Evolutionary conservation across 2,113 vertebrate genomes (phyloP).

Genomic region (Strix aluco): DNA sequence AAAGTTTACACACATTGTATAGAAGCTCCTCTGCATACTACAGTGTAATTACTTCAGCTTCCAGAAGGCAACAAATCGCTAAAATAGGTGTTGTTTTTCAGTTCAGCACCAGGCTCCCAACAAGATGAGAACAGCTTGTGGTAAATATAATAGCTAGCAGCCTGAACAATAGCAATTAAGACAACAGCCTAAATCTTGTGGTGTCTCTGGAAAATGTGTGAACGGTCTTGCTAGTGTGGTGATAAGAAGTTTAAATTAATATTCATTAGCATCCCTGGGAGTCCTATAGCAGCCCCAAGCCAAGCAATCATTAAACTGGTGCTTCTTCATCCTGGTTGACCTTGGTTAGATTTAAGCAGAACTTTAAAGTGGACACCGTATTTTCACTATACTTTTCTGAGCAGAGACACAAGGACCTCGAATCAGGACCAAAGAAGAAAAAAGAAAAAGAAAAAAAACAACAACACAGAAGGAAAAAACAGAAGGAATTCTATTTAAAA

Average conservation of each 20-base stretch:
- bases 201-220: constrained; percentile 35
- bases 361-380: neutral
- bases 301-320: neutral
- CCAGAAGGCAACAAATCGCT: neutral
- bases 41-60: constrained; percentile 14
- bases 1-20: neutral
- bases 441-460: neutral
- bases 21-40: neutral
- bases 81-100: neutral
- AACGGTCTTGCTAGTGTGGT: constrained; percentile 41
- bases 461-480: neutral
- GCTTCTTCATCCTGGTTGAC: neutral
- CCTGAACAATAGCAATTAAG: constrained; percentile 59
- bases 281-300: neutral
- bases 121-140: constrained; percentile 45
- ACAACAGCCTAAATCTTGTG: constrained; percentile 44
- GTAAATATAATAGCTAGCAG: constrained; percentile 44
- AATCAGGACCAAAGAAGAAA: neutral
- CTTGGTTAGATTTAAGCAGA: neutral
- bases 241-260: constrained; percentile 52
- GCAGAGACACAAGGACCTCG: neutral
- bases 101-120: constrained; percentile 43
- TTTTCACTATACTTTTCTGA: neutral
- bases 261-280: neutral
- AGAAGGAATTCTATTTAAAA: neutral